A percentile compares a stretch with the other conserved stretches of the same genome.
phyloP scores from a whole-genome alignment of 92 coral and sea anemone genomes.

The Ricordea florida region DNA sequence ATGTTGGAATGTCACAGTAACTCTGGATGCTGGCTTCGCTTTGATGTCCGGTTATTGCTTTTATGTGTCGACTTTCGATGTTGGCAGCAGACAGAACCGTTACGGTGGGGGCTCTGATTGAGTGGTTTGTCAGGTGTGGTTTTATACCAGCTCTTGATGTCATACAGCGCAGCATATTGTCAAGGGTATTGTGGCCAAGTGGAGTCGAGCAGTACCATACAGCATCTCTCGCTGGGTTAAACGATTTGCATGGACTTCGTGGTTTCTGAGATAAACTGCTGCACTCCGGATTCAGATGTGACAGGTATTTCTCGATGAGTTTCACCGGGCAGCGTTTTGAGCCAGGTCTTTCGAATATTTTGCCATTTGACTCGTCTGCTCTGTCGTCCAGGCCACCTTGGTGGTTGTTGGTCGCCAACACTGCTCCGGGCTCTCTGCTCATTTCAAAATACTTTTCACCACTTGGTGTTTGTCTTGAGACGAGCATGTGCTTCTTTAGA shows the following conservation, averaged over 20 bases:
- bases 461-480: conserved; percentile 23
- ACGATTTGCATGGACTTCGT: conserved; percentile 23
- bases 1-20: conserved; percentile 50
- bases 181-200: conserved; percentile 38
- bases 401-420: too few species aligned
- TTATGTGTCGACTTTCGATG: conserved; percentile 42
- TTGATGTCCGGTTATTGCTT: conserved; percentile 51
- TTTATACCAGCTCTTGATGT: conserved; percentile 51
- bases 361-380: too few species aligned
- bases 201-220: conserved; percentile 41
- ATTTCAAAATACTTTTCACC: conserved; percentile 20
- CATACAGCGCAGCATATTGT: conserved; percentile 48
- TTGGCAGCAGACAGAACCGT: conserved; percentile 51
- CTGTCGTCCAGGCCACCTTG: too few species aligned
- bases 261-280: conserved; percentile 56
- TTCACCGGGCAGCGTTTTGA: too few species aligned
- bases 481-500: conserved; percentile 32
- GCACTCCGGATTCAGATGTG: conserved; percentile 32
- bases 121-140: conserved; percentile 44
- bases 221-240: conserved; percentile 22
- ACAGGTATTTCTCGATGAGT: too few species aligned
- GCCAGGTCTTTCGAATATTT: too few species aligned
- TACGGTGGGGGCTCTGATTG: conserved; percentile 50
- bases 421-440: conserved; percentile 9
- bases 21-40: conserved; percentile 53